A percentile compares a stretch with the other conserved stretches of the same genome.
phyloP scores from a whole-genome alignment of 1,140 invertebrate species.

The Penaeus indicus region DNA sequence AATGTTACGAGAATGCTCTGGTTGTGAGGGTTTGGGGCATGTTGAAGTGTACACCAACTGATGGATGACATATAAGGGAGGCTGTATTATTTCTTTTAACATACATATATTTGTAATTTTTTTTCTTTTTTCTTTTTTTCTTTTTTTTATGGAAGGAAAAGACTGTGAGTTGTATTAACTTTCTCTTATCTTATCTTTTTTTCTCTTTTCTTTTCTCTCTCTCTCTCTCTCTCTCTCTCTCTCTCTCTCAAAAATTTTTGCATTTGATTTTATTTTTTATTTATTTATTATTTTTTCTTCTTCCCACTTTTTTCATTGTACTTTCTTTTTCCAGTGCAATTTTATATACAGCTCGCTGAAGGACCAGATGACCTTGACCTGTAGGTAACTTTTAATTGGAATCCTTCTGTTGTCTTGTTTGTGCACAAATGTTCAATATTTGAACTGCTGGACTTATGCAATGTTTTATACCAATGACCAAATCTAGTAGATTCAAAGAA shows the following conservation, averaged over 20 bases:
- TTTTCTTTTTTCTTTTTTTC: neutral
- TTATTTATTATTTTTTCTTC: conserved; percentile 18
- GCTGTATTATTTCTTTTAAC: conserved; percentile 15
- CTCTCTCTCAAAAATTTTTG: neutral
- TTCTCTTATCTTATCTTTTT: neutral
- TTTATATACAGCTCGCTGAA: conserved; percentile 42
- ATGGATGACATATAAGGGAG: conserved; percentile 29
- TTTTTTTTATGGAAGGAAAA: neutral
- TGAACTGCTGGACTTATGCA: conserved; percentile 55
- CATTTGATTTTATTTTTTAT: neutral
- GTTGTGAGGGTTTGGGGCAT: conserved; percentile 44
- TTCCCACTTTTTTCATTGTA: no score
- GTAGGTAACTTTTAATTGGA: conserved; percentile 30
- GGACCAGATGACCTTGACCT: conserved; percentile 54
- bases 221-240: no score
- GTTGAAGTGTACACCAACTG: conserved; percentile 48
- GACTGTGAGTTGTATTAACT: conserved; percentile 35
- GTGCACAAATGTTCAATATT: conserved; percentile 61
- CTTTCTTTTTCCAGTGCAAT: conserved; percentile 44
- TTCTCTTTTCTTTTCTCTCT: no score
- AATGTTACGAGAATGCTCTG: conserved; percentile 22
- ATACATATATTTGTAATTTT: neutral
- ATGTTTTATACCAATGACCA: conserved; percentile 57
- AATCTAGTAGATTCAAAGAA: conserved; percentile 43
- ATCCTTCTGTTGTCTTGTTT: conserved; percentile 43